A percentile compares a stretch with the other conserved stretches of the same genome.
Evolutionary conservation across 2,888 invertebrate genomes (phyloP).

Genomic region (Cerceris rybyensis): DNA sequence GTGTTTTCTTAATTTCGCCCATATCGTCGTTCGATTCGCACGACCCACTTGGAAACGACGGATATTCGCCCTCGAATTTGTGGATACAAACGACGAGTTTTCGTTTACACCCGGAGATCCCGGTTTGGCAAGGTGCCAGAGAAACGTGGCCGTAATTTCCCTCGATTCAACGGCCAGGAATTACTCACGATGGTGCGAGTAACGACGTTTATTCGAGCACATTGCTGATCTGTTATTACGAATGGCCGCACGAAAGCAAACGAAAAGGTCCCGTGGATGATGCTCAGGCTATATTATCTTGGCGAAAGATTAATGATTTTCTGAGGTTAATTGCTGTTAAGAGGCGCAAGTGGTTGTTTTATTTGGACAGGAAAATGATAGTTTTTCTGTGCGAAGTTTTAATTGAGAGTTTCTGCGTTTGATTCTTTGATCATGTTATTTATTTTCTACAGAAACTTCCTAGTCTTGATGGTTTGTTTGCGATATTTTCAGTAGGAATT

Average conservation of each 20-base stretch:
- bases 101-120: constrained; percentile 19
- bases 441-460: no score
- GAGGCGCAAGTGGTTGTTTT: no score
- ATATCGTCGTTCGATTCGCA: constrained; percentile 34
- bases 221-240: constrained; percentile 26
- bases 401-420: no score
- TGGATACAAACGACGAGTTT: not conserved
- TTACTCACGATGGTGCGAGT: constrained; percentile 9
- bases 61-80: constrained; percentile 25
- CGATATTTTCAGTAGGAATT: no score
- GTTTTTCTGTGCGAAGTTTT: no score
- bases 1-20: constrained; percentile 45
- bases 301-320: not conserved
- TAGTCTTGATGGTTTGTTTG: no score
- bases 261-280: not conserved
- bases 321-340: not conserved
- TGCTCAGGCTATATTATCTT: not conserved
- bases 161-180: constrained; percentile 25
- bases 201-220: constrained; percentile 21
- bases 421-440: no score
- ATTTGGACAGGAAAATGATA: no score
- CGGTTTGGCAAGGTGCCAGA: constrained; percentile 43
- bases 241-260: constrained; percentile 15
- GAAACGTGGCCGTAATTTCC: constrained; percentile 18
- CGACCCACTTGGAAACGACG: constrained; percentile 44